Percentiles rank a stretch among this genome's conserved stretches.
Evolutionary conservation across 2,888 invertebrate species (phyloP).

Genomic region (Odontocerum albicorne): DNA sequence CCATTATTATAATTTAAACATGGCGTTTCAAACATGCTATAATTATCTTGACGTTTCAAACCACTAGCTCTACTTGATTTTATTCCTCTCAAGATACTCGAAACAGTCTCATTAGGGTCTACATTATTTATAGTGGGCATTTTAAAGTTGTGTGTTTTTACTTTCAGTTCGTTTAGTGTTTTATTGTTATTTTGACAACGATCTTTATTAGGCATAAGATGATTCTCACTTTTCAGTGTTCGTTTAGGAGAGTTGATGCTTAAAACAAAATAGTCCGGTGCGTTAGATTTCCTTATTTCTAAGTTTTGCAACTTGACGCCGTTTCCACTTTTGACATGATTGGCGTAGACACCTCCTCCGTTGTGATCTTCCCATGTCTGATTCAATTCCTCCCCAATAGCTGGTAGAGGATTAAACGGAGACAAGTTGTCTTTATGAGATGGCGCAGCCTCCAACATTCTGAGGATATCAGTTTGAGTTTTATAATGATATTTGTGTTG

Average conservation of each 20-base stretch:
- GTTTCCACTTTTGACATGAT: conserved; percentile 43
- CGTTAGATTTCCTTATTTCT: conserved; percentile 23
- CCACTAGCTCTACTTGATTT: conserved; percentile 9
- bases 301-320: conserved; percentile 18
- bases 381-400: conserved; percentile 46
- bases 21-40: no score
- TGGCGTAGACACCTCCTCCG: conserved; percentile 43
- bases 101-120: neutral
- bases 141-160: conserved; percentile 22
- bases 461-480: conserved; percentile 29
- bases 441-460: conserved; percentile 51
- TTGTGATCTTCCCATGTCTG: conserved; percentile 12
- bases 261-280: conserved; percentile 22
- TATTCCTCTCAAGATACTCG: conserved; percentile 3
- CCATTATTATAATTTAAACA: no score
- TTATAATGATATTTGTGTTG: conserved; percentile 3
- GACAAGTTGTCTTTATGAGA: conserved; percentile 48
- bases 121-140: neutral
- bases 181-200: neutral
- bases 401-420: conserved; percentile 54
- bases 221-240: conserved; percentile 2
- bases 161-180: conserved; percentile 21
- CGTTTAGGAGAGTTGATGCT: conserved; percentile 17
- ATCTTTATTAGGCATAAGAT: neutral
- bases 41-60: neutral